A percentile compares a stretch with the other conserved stretches of the same genome.
Conservation (phyloP, 2,113 vertebrate species). For the Rhinoptilus africanus region DNA sequence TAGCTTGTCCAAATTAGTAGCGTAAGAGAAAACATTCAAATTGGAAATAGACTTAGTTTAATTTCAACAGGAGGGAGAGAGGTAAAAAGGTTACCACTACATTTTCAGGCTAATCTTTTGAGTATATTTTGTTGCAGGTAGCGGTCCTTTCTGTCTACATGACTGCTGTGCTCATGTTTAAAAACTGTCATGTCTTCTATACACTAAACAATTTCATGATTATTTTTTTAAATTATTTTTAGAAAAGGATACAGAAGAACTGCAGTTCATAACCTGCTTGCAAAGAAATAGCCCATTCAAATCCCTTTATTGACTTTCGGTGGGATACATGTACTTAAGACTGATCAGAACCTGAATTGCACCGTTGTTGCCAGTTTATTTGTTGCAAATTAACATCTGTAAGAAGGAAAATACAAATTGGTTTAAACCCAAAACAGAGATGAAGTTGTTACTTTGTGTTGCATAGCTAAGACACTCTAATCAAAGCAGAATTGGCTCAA, state of each 20-base stretch:
- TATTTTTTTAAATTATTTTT: neutral
- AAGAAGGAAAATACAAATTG: neutral
- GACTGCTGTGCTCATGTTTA: neutral
- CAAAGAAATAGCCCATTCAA: neutral
- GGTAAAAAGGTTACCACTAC: neutral
- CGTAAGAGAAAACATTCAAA: neutral
- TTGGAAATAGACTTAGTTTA: neutral
- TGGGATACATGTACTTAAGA: neutral
- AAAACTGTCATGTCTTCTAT: neutral
- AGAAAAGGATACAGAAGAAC: neutral
- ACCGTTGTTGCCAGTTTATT: neutral
- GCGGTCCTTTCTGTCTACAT: neutral
- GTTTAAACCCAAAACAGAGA: neutral
- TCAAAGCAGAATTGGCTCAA: neutral
- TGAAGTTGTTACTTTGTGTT: neutral
- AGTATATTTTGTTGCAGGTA: neutral
- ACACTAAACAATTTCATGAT: neutral
- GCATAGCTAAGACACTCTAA: neutral
- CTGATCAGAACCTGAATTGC: neutral
- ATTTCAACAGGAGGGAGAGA: neutral
- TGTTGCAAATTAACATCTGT: neutral
- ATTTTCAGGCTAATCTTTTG: neutral
- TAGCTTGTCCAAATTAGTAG: neutral
- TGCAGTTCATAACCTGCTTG: neutral
- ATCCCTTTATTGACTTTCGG: neutral